Percentiles rank a stretch among this genome's conserved stretches.
Evolutionary conservation across 2,888 invertebrate species (phyloP).

Genomic region (Temnothorax unifasciatus): DNA sequence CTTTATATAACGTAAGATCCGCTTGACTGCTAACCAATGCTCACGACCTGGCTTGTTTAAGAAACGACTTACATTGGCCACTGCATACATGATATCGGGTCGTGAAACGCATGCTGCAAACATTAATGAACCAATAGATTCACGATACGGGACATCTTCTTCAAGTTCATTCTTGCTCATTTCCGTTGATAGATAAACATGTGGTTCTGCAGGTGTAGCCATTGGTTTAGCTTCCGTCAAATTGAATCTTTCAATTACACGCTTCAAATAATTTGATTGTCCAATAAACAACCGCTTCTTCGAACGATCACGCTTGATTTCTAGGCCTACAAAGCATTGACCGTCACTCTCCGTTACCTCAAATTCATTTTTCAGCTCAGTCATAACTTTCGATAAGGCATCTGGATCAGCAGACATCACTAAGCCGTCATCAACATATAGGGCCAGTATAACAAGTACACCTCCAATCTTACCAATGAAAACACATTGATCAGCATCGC

Average conservation of each 20-base stretch:
- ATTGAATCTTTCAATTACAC: background rate
- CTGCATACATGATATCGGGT: too few species aligned
- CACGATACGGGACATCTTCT: background rate
- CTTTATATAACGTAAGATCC: too few species aligned
- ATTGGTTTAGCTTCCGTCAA: background rate
- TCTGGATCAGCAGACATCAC: background rate
- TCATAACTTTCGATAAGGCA: background rate
- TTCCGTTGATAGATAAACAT: background rate
- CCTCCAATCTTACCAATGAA: background rate
- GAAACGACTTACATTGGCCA: too few species aligned
- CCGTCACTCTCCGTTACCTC: background rate
- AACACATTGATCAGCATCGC: background rate
- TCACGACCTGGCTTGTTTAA: too few species aligned
- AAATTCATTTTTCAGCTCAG: background rate
- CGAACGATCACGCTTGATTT: background rate
- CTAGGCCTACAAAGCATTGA: background rate
- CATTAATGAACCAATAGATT: background rate
- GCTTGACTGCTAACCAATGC: too few species aligned
- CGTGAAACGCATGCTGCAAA: too few species aligned
- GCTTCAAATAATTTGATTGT: background rate
- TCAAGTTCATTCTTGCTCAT: background rate
- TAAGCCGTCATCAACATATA: background rate
- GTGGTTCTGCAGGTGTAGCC: background rate
- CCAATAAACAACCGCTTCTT: background rate
- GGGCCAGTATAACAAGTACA: background rate